Evolutionary conservation across 2,113 vertebrate genomes (phyloP), one percentile per base, ranked within the genome.

Genomic region (Neolamprologus modestus): DNA sequence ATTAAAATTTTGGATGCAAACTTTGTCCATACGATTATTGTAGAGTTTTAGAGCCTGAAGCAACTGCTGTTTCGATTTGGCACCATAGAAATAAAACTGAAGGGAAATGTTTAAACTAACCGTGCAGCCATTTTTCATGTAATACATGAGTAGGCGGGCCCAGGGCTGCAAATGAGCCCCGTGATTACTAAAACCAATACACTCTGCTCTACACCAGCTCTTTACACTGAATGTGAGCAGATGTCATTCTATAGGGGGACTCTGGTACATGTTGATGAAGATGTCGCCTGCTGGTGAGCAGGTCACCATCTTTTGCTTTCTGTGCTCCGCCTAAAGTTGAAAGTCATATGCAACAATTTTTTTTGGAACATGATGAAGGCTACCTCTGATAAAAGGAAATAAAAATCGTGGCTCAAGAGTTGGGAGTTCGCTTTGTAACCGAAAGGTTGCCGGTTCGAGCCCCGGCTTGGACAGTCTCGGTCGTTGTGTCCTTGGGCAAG

Each of bases 351-450:
- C 9, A 63, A 63, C 4, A 12, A 63, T n/a, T 63, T 3, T 63
- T 10, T 2, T 2, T 3, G 9, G 59, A 63, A 63, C 4, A 35
- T 63, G 59, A 35, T 63, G 6, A 63, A 63, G 9, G 28, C 28
- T 33, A 33, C 9, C 9, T 63, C 59, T 63, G 59, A 63, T 7
- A 3, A 63, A 63, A 35, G 4, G 59, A 5, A 35, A 35, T 11
- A n/a, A 63, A 45, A 45, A 47, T 47, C 0, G 3, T 47, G 42
- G 2, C 42, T 47, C 14, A 16, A 47, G 42, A 47, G 42, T 47
- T 47, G 14, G 42, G 14, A 47, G 42, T 47, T 47, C 0, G 1
- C 0, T 0, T 47, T 47, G 42, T 45, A 47, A 47, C 0, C 3
- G 13, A 0, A 45, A 45, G 42, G 13, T 16, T 45, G 42, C 2